Percentiles rank a stretch among this genome's conserved stretches.
phyloP scores from a whole-genome alignment of 2,888 invertebrate species.

The Archips crataeganus region DNA sequence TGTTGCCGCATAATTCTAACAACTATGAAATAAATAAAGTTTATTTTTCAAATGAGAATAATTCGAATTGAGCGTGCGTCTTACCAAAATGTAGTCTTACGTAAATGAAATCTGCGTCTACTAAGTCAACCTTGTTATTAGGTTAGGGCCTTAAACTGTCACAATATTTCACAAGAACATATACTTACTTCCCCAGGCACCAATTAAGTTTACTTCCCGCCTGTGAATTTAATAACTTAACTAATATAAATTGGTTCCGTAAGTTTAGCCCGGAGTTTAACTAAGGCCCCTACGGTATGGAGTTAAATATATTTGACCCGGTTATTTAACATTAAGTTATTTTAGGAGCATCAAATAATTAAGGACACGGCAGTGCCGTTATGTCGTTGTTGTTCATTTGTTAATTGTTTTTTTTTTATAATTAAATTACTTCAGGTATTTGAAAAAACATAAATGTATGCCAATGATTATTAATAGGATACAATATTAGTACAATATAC shows the following conservation, averaged over 20 bases:
- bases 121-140: not conserved
- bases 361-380: not conserved
- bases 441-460: too few species aligned
- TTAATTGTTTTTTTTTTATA: too few species aligned
- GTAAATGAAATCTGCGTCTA: too few species aligned
- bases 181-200: constrained; percentile 19
- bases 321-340: not conserved
- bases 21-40: too few species aligned
- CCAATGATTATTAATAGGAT: too few species aligned
- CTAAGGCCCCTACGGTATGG: constrained; percentile 16
- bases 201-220: constrained; percentile 32
- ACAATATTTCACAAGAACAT: constrained; percentile 18
- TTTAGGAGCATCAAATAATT: not conserved
- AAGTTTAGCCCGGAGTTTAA: constrained; percentile 25
- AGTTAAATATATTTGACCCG: not conserved
- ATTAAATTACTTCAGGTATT: too few species aligned
- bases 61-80: too few species aligned
- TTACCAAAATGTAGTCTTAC: too few species aligned
- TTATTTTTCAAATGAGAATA: too few species aligned
- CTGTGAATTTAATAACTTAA: constrained; percentile 39
- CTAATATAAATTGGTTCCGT: constrained; percentile 37
- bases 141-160: not conserved
- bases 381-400: not conserved
- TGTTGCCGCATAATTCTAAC: too few species aligned
- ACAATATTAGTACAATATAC: too few species aligned